Percentiles rank a stretch among this genome's conserved stretches.
Conservation (phyloP, 2,888 invertebrate species). For the Coelopa pilipes region DNA sequence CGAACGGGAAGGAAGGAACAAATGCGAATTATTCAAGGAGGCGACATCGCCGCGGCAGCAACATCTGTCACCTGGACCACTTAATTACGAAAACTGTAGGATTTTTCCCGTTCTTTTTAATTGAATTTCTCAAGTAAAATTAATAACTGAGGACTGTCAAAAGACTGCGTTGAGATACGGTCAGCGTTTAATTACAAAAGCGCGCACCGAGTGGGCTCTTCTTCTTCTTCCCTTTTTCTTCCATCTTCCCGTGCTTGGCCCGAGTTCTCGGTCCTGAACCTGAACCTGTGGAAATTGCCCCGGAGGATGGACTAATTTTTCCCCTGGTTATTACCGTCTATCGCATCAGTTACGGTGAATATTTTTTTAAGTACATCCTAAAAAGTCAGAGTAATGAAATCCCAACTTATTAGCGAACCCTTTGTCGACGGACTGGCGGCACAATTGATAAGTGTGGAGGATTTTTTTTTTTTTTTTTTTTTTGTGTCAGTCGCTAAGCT, state of each 20-base stretch:
- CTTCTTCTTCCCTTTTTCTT: not conserved
- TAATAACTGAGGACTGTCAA: conserved; percentile 35
- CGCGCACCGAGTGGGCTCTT: not conserved
- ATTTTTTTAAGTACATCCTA: conserved; percentile 25
- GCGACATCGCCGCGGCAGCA: not conserved
- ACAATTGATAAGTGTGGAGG: too few relatives aligned
- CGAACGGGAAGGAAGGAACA: too few relatives aligned
- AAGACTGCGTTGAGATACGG: conserved; percentile 18
- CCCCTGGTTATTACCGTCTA: conserved; percentile 12
- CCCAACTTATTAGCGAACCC: too few relatives aligned
- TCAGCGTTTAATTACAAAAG: conserved; percentile 29
- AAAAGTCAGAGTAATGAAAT: conserved; percentile 26
- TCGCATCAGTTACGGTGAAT: conserved; percentile 26
- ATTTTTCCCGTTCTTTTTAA: conserved; percentile 25
- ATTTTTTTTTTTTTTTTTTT: too few relatives aligned
- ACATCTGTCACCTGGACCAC: conserved; percentile 26
- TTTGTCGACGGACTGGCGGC: too few relatives aligned
- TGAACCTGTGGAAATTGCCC: conserved; percentile 6
- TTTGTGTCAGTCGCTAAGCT: too few relatives aligned
- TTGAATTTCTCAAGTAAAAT: conserved; percentile 30
- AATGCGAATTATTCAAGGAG: too few relatives aligned
- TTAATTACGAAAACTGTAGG: conserved; percentile 23
- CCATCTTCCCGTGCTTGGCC: too few relatives aligned
- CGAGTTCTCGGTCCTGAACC: too few relatives aligned
- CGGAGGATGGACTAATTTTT: conserved; percentile 28